Conservation (phyloP, 2,113 vertebrate genomes). For the Callorhinus ursinus region DNA sequence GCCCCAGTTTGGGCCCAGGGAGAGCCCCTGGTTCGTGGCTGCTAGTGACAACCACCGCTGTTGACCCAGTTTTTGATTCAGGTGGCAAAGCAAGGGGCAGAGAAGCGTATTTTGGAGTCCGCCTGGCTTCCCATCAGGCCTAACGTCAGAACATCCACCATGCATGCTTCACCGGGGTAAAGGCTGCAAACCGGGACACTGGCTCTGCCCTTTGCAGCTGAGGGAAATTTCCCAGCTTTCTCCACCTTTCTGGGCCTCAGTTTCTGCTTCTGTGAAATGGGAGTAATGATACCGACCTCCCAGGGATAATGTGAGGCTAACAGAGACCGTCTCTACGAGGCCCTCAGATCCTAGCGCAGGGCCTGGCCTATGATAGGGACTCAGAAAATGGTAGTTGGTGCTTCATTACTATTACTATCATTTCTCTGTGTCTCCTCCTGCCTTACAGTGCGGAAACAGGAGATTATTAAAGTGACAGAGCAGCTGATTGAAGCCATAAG, state of each 20-base stretch:
- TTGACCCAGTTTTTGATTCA: neutral
- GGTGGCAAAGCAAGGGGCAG: neutral
- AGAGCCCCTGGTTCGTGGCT: neutral
- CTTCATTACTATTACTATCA: neutral
- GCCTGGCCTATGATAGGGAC: neutral
- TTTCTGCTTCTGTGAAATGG: constrained; percentile 1
- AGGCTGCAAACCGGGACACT: neutral
- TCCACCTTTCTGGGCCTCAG: neutral
- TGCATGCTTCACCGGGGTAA: neutral
- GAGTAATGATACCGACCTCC: neutral
- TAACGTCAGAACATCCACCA: neutral
- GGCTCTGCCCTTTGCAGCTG: neutral
- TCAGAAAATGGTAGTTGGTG: neutral
- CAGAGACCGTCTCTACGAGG: fast-evolving
- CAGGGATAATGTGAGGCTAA: neutral
- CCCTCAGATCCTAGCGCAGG: neutral
- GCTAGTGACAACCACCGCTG: no score
- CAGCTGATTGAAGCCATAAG: constrained; percentile 96
- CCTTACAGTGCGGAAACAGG: constrained; percentile 93
- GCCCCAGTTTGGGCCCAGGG: neutral
- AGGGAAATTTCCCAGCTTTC: neutral
- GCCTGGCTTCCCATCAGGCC: neutral
- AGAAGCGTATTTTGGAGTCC: neutral
- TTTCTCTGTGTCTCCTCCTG: constrained; percentile 75
- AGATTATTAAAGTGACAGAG: constrained; percentile 97